phyloP scores from a whole-genome alignment of 2,797 vertebrate species.

The Etheostoma perlongum region DNA sequence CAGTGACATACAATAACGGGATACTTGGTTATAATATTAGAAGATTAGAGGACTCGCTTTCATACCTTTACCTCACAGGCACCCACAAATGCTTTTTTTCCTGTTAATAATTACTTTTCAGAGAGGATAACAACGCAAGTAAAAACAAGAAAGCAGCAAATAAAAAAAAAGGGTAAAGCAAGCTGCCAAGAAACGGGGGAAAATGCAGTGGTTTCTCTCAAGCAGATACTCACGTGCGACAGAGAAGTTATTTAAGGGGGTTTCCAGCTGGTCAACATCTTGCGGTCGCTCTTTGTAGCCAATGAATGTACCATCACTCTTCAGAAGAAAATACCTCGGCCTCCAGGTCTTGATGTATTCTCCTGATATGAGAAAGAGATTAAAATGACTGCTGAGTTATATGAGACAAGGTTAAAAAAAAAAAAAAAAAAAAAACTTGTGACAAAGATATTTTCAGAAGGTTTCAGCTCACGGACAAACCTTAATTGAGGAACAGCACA shows the following conservation, averaged over 20 bases:
- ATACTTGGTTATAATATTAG: background rate
- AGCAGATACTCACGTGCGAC: slow-evolving; percentile 93
- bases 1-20: background rate
- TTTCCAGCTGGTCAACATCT: slow-evolving; percentile 96
- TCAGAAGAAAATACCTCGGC: slow-evolving; percentile 95
- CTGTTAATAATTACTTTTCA: slow-evolving; percentile 14
- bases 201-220: slow-evolving; percentile 62
- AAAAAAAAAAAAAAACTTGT: slow-evolving; percentile 8
- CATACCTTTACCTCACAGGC: background rate
- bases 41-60: background rate
- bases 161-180: slow-evolving; percentile 37
- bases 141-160: slow-evolving; percentile 41
- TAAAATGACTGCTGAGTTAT: slow-evolving; percentile 11
- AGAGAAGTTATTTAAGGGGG: slow-evolving; percentile 98
- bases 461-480: slow-evolving; percentile 3
- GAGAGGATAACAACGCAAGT: slow-evolving; percentile 26
- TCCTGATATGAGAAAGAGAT: slow-evolving; percentile 82
- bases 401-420: slow-evolving; percentile 9
- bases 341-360: slow-evolving; percentile 99
- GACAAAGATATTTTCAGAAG: slow-evolving; percentile 1
- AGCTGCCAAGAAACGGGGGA: slow-evolving; percentile 53
- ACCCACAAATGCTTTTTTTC: background rate
- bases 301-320: slow-evolving; percentile 97
- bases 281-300: slow-evolving; percentile 98
- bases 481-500: slow-evolving; percentile 15